These are phyloP conservation scores for Papilio elwesi DNA, from an alignment of 2,888 invertebrate species.

Conservation along the genomic window DNA sequence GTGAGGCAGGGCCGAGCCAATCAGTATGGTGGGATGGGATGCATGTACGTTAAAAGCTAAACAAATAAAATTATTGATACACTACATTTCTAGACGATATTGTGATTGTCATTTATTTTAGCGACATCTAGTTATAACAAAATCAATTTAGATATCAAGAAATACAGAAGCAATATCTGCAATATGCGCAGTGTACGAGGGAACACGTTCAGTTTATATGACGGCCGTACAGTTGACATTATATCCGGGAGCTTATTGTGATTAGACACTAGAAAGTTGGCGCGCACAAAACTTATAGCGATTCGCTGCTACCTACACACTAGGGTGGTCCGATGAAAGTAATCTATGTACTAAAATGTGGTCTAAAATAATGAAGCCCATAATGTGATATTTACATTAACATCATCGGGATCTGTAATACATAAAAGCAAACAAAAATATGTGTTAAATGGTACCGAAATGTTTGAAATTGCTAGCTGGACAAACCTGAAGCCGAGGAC, in stretches of 20 bases:
- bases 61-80: too few species aligned
- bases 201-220: not conserved
- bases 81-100: too few species aligned
- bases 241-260: conserved; percentile 20
- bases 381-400: too few species aligned
- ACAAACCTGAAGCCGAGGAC: not conserved
- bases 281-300: conserved; percentile 19
- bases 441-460: not conserved
- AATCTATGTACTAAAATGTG: not conserved
- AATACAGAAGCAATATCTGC: not conserved
- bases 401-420: too few species aligned
- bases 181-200: not conserved
- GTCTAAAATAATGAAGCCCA: too few species aligned
- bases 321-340: not conserved
- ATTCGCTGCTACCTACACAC: conserved; percentile 1
- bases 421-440: not conserved
- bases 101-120: too few species aligned
- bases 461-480: not conserved
- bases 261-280: conserved; percentile 24
- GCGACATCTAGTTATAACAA: too few species aligned
- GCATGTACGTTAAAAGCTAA: too few species aligned
- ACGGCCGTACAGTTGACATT: conserved; percentile 3
- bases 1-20: too few species aligned
- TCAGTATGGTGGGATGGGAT: too few species aligned
- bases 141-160: too few species aligned